Conservation (phyloP, 2,888 invertebrate genomes). For the Drosophila anomelani region DNA sequence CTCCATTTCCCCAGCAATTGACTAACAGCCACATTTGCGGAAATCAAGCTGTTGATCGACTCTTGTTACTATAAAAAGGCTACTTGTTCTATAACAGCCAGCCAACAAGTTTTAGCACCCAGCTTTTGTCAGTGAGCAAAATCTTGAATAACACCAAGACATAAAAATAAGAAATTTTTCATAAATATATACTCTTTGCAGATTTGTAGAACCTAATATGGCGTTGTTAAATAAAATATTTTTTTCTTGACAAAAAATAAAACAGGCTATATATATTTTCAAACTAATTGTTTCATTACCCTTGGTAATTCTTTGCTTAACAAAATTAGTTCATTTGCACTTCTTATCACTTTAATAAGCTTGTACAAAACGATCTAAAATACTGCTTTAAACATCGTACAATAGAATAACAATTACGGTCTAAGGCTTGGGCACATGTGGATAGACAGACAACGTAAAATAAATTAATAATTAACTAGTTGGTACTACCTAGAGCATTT, state of each 20-base stretch:
- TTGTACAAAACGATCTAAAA: constrained; percentile 64
- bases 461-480: constrained; percentile 55
- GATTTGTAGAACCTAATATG: not conserved
- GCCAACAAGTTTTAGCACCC: not conserved
- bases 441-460: constrained; percentile 53
- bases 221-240: not conserved
- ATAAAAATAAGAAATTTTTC: no score
- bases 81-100: not conserved
- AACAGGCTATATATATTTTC: not conserved
- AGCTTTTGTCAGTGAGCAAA: not conserved
- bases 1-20: not conserved
- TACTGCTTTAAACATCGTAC: constrained; percentile 64
- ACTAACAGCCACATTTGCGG: not conserved
- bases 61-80: not conserved
- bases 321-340: constrained; percentile 17
- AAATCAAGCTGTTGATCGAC: not conserved
- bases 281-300: constrained; percentile 4
- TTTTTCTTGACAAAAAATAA: no score
- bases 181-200: no score
- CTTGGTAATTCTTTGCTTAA: not conserved
- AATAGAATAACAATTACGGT: constrained; percentile 50
- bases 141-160: no score
- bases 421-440: constrained; percentile 15
- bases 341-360: constrained; percentile 51
- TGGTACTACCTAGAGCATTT: constrained; percentile 7